These are phyloP conservation scores for Oscheius myriophilus DNA, from an alignment of 2,888 invertebrate genomes.

Conservation along the genomic window DNA sequence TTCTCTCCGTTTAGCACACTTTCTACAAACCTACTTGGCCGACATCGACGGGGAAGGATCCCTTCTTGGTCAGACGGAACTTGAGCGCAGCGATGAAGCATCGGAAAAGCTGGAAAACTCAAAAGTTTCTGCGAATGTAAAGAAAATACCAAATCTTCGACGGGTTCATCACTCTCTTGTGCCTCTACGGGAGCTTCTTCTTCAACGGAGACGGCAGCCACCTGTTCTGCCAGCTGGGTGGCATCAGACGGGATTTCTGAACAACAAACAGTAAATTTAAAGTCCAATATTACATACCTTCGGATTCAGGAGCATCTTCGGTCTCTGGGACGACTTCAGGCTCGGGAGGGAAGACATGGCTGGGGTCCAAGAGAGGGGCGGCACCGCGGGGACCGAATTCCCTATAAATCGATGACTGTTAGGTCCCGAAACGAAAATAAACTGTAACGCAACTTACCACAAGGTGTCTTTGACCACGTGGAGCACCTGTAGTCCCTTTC, in stretches of 20 bases:
- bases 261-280: background rate
- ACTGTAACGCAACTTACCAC: slow-evolving; percentile 44
- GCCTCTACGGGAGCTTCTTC: slow-evolving; percentile 27
- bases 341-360: slow-evolving; percentile 13
- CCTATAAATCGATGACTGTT: slow-evolving; percentile 32
- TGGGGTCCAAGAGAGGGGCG: slow-evolving; percentile 43
- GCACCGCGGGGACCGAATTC: slow-evolving; percentile 51
- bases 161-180: slow-evolving; percentile 18
- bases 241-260: background rate
- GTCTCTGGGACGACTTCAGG: background rate
- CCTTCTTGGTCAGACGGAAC: slow-evolving; percentile 49
- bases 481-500: slow-evolving; percentile 61
- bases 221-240: slow-evolving; percentile 11
- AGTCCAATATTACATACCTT: too few species aligned
- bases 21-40: slow-evolving; percentile 53
- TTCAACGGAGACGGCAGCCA: slow-evolving; percentile 6
- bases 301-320: background rate
- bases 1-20: too few species aligned
- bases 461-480: slow-evolving; percentile 60
- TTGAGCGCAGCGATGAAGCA: slow-evolving; percentile 63
- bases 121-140: background rate
- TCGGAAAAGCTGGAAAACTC: slow-evolving; percentile 41
- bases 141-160: slow-evolving; percentile 25
- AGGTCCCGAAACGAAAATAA: background rate
- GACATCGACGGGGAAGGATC: slow-evolving; percentile 61